phyloP scores from a whole-genome alignment of 2,888 invertebrate genomes.

The Acanthosepion pharaonis region DNA sequence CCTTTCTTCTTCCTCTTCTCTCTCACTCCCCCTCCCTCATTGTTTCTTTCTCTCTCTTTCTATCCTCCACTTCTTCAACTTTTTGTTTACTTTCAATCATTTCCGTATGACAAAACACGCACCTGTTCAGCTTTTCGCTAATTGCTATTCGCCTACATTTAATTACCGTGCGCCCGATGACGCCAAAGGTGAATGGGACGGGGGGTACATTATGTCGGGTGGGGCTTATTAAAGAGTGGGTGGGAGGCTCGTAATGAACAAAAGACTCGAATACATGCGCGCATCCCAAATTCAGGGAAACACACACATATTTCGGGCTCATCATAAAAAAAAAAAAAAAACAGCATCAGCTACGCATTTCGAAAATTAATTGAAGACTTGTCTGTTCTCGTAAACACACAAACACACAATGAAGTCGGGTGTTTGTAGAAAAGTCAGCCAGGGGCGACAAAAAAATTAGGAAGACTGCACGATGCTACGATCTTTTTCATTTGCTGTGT shows the following conservation, averaged over 20 bases:
- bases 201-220: not conserved
- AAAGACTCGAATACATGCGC: not conserved
- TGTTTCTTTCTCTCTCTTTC: not conserved
- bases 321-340: too few species aligned
- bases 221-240: not conserved
- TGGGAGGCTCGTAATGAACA: not conserved
- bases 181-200: not conserved
- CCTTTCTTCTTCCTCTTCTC: not conserved
- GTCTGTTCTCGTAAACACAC: too few species aligned
- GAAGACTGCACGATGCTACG: too few species aligned
- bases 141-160: slow-evolving; percentile 9
- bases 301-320: not conserved
- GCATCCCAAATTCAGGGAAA: not conserved
- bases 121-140: slow-evolving; percentile 15
- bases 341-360: too few species aligned
- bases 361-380: too few species aligned
- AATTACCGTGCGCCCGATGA: not conserved
- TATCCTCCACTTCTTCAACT: not conserved
- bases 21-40: not conserved
- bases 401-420: too few species aligned
- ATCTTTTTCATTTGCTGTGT: too few species aligned
- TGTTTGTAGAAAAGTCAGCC: too few species aligned
- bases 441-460: too few species aligned
- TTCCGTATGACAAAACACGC: slow-evolving; percentile 23
- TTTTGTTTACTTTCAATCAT: not conserved